Evolutionary conservation across 1,140 invertebrate genomes (phyloP), one percentile per base, ranked within the genome.

Genomic region (Anastrepha obliqua): DNA sequence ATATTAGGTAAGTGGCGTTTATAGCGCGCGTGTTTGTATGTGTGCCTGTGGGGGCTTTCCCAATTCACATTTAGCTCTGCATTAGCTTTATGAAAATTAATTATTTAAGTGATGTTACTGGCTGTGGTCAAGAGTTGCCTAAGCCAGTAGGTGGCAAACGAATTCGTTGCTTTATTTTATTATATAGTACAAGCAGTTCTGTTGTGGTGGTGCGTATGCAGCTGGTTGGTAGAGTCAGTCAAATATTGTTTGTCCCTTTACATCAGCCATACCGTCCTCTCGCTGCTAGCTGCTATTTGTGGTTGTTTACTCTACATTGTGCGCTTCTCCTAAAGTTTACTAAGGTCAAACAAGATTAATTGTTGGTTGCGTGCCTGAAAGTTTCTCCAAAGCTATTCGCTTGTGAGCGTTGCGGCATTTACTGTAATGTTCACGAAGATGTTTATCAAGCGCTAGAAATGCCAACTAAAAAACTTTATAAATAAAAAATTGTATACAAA

Each of bases 61-160:
- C 67, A 44, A 17, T 74, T 47, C 17, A 44, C 44, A 42, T 44
- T 74, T 74, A 44, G 67, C 15, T 29, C 1, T 29, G 29, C 67
- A 74, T 74, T 74, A 74, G 67, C 67, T 17, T 74, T 74, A 74
- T 74, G 67, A 74, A 74, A 74, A 47, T 74, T 74, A 74, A 74
- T 74, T 74, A 74, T 74, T 74, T 17, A 74, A 74, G 39, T 74
- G 2, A 47, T 17, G 42, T 17, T 44, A 15, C 13, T 47, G 39
- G 15, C 67, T 74, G 39, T 44, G 3, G 60, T 62, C 60, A 17
- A 8, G 51, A 55, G 51, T 55, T 55, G 51, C 1, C 11, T 55
- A 8, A 55, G 11, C 51, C 51, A 6, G 11, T 55, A 55, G 51
- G 6, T 29, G 29, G 29, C 29, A 29, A 29, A 29, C 29, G 29